These are phyloP conservation scores for Centrocercus urophasianus DNA, from an alignment of 2,113 vertebrate species.

Conservation along the genomic window DNA sequence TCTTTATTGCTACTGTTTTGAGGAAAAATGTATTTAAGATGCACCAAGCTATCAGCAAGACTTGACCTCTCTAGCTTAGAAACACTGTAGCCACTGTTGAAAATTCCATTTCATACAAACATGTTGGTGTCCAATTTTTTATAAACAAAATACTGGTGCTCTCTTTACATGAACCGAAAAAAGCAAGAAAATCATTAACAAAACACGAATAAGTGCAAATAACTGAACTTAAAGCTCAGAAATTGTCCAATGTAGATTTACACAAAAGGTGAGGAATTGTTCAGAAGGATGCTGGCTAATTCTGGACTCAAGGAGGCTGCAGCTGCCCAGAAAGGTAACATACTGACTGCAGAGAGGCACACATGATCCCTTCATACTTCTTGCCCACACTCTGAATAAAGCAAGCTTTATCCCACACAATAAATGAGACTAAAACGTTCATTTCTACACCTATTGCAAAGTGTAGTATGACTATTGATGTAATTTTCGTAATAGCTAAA, in stretches of 20 bases:
- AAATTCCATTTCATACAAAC: background rate
- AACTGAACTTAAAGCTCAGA: background rate
- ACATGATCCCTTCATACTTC: accelerated
- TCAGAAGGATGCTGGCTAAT: background rate
- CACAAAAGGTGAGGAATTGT: background rate
- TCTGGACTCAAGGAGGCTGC: background rate
- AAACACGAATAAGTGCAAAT: background rate
- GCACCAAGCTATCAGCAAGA: background rate
- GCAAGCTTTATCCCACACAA: background rate
- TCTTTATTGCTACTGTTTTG: background rate
- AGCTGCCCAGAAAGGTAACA: background rate
- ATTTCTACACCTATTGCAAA: background rate
- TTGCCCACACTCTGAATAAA: background rate
- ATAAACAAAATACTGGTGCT: background rate
- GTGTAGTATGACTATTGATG: background rate
- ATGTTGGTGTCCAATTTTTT: background rate
- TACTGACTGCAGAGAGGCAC: background rate
- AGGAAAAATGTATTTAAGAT: background rate
- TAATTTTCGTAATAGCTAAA: background rate
- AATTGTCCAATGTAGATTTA: background rate
- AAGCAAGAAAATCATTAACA: background rate
- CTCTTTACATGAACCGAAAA: background rate
- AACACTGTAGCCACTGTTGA: too few relatives aligned
- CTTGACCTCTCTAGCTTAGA: background rate
- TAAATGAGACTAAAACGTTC: background rate